phyloP scores from a whole-genome alignment of 2,113 vertebrate species.

The Azemiops feae region DNA sequence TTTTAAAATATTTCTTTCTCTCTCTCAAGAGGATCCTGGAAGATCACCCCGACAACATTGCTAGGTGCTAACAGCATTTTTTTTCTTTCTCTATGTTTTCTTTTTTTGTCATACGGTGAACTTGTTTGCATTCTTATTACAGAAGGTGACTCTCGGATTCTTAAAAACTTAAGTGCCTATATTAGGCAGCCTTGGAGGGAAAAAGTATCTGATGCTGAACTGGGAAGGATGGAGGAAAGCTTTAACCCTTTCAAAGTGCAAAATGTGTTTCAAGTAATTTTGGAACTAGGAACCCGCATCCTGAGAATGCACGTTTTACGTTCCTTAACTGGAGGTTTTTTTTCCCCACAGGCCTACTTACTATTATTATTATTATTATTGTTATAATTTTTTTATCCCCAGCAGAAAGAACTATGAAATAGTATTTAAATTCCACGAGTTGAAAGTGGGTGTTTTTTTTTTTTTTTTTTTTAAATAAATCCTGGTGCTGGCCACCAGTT shows the following conservation, averaged over 20 bases:
- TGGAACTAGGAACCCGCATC: conserved; percentile 52
- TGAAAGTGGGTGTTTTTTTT: conserved; percentile 74
- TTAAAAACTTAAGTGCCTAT: conserved; percentile 70
- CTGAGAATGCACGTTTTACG: conserved; percentile 68
- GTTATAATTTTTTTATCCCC: not conserved
- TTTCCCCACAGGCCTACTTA: not conserved
- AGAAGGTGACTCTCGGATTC: conserved; percentile 57
- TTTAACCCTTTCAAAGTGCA: conserved; percentile 73
- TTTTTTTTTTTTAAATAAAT: conserved; percentile 43
- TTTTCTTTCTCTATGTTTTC: not conserved
- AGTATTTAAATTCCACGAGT: conserved; percentile 73
- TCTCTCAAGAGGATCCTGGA: not conserved
- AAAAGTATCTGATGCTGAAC: conserved; percentile 67
- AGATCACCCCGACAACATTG: not conserved
- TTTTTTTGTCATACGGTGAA: not conserved
- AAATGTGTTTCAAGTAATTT: conserved; percentile 70
- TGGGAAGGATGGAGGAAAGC: conserved; percentile 62
- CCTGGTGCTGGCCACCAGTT: conserved; percentile 80
- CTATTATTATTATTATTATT: not conserved
- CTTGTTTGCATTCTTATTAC: conserved; percentile 60
- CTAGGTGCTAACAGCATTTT: conserved; percentile 70
- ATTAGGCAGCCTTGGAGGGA: conserved; percentile 75
- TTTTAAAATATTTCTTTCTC: not conserved
- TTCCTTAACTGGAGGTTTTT: conserved; percentile 54
- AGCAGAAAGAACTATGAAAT: conserved; percentile 69